A percentile compares a stretch with the other conserved stretches of the same genome.
These are phyloP conservation scores for Saccopteryx leptura DNA, from an alignment of 2,113 vertebrate genomes.

Conservation along the genomic window DNA sequence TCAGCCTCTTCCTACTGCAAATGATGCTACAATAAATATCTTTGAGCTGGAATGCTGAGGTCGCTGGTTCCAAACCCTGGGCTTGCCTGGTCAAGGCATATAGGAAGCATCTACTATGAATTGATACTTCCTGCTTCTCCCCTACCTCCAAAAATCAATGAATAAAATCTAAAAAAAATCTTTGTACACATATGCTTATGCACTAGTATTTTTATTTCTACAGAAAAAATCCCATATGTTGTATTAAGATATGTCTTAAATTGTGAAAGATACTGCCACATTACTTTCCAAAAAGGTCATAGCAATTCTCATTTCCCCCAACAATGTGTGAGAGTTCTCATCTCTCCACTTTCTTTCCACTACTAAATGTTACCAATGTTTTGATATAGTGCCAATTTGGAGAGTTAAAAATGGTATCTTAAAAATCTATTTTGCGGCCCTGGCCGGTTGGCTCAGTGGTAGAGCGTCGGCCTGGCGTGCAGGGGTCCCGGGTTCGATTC, in stretches of 20 bases:
- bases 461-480: too few relatives aligned
- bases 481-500: too few relatives aligned
- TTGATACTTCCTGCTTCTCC: too few relatives aligned
- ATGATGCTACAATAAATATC: constrained; percentile 29
- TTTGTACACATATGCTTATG: background rate
- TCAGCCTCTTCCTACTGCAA: background rate
- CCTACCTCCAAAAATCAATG: too few relatives aligned
- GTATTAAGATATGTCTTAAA: background rate
- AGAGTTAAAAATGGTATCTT: constrained; percentile 5
- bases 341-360: constrained; percentile 1
- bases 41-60: background rate
- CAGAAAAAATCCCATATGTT: constrained; percentile 12
- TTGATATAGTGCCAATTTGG: constrained; percentile 32
- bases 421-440: background rate
- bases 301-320: constrained; percentile 5
- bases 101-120: too few relatives aligned
- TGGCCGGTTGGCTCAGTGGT: too few relatives aligned
- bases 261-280: constrained; percentile 16
- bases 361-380: constrained; percentile 26
- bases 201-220: constrained; percentile 20
- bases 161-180: background rate
- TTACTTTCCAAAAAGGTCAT: constrained; percentile 6
- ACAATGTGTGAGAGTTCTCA: background rate
- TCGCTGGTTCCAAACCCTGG: too few relatives aligned
- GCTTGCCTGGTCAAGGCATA: too few relatives aligned